A percentile compares a stretch with the other conserved stretches of the same genome.
phyloP scores from a whole-genome alignment of 2,888 invertebrate genomes.

The Scaptomyza tumidula region DNA sequence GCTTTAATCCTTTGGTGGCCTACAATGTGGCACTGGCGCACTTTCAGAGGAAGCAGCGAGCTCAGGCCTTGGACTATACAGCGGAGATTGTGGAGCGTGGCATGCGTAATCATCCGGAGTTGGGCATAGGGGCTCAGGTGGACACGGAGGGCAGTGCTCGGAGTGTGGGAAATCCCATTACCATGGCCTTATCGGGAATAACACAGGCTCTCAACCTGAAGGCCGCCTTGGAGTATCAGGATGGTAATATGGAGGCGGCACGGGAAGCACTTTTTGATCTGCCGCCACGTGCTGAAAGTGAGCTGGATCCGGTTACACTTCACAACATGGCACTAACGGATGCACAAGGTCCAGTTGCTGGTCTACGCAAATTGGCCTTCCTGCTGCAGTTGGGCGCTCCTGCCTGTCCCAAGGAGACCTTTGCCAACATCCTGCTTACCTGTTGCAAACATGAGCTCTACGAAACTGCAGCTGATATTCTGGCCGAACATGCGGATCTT shows the following conservation, averaged over 20 bases:
- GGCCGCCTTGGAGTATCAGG: slow-evolving; percentile 98
- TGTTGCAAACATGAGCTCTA: slow-evolving; percentile 99
- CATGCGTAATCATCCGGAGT: slow-evolving; percentile 97
- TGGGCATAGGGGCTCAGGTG: slow-evolving; percentile 98
- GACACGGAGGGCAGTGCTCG: slow-evolving; percentile 88
- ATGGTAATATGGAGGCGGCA: slow-evolving; percentile 91
- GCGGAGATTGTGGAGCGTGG: slow-evolving; percentile 97
- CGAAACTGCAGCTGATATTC: slow-evolving; percentile 98
- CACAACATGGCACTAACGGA: slow-evolving; percentile 97
- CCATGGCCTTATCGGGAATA: slow-evolving; percentile 96
- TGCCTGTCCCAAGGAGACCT: slow-evolving; percentile 97
- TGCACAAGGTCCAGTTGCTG: slow-evolving; percentile 96
- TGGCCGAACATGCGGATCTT: slow-evolving; percentile 98
- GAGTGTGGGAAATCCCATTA: slow-evolving; percentile 91
- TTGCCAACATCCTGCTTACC: slow-evolving; percentile 96
- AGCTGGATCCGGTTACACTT: slow-evolving; percentile 97
- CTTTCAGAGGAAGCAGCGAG: slow-evolving; percentile 96
- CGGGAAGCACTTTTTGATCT: slow-evolving; percentile 94
- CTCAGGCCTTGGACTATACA: slow-evolving; percentile 96
- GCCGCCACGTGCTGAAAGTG: slow-evolving; percentile 97
- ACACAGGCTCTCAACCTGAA: slow-evolving; percentile 99
- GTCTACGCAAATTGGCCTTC: slow-evolving; percentile 92
- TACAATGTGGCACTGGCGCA: slow-evolving; percentile 98
- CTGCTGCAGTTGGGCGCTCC: slow-evolving; percentile 95
- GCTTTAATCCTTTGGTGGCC: slow-evolving; percentile 95